phyloP scores from a whole-genome alignment of 1,140 invertebrate genomes.

The Drosophila trapezifrons region DNA sequence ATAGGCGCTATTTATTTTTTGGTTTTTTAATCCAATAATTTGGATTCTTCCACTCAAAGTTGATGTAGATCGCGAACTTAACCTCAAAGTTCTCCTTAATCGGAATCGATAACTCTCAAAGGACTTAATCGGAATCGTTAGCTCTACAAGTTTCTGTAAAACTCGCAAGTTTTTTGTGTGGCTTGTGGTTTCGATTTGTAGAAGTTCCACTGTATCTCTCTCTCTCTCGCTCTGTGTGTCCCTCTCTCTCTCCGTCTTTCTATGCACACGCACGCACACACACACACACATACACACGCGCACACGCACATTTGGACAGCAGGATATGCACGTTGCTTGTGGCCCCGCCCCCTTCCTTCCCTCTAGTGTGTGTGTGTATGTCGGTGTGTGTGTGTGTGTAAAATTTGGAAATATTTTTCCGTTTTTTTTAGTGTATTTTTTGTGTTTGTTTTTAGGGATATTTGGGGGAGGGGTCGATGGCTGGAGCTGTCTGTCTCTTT shows the following conservation, averaged over 20 bases:
- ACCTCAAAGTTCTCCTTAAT: neutral
- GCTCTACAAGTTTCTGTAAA: neutral
- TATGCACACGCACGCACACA: constrained; percentile 35
- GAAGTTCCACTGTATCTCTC: constrained; percentile 32
- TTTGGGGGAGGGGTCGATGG: constrained; percentile 34
- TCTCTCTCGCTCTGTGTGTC: constrained; percentile 11
- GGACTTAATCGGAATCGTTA: no score
- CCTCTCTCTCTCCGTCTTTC: constrained; percentile 11
- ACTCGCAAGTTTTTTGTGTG: neutral
- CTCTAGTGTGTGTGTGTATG: constrained; percentile 19
- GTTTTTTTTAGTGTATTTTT: constrained; percentile 4
- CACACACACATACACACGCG: constrained; percentile 25
- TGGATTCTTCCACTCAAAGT: no score
- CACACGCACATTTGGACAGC: constrained; percentile 23
- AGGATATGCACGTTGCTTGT: constrained; percentile 67
- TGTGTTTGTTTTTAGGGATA: constrained; percentile 15
- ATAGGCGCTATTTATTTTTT: constrained; percentile 1
- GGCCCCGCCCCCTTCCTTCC: constrained; percentile 37
- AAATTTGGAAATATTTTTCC: constrained; percentile 16
- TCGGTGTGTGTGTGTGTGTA: constrained; percentile 20
- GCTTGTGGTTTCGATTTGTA: constrained; percentile 14
- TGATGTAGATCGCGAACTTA: neutral
- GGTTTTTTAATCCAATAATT: neutral
- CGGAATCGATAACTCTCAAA: neutral
- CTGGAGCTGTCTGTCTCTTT: constrained; percentile 48